phyloP scores from a whole-genome alignment of 2,888 invertebrate genomes.

The Hemaris fuciformis region DNA sequence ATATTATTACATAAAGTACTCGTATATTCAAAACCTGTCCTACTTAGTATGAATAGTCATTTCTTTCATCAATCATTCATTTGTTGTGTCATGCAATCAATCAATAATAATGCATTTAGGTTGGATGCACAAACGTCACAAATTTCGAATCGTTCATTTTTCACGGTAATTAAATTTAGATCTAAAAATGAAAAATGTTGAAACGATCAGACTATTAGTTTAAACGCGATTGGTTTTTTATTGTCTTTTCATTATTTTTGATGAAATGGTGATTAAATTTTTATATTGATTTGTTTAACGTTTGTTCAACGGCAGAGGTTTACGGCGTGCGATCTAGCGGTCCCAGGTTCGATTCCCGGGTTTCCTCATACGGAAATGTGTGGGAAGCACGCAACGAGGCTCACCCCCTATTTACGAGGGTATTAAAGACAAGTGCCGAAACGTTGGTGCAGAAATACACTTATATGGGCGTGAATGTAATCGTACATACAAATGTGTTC shows the following conservation, averaged over 20 bases:
- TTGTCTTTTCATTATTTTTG: not conserved
- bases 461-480: no score
- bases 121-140: not conserved
- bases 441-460: no score
- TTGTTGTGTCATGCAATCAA: not conserved
- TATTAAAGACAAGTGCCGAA: no score
- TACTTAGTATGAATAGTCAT: not conserved
- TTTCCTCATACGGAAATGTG: no score
- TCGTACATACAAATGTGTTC: no score
- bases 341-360: no score
- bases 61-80: not conserved
- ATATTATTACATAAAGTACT: no score
- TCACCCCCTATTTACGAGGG: no score
- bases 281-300: no score
- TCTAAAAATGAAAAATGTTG: not conserved
- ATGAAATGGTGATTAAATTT: not conserved
- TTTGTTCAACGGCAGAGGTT: no score
- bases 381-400: no score
- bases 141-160: not conserved
- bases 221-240: not conserved
- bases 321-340: no score
- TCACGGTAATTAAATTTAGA: not conserved
- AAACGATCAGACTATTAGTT: not conserved
- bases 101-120: not conserved
- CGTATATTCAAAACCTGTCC: not conserved